Base-by-base conservation (phyloP, 1,140 invertebrate genomes). In the Pachyrhynchus sulphureomaculatus region DNA sequence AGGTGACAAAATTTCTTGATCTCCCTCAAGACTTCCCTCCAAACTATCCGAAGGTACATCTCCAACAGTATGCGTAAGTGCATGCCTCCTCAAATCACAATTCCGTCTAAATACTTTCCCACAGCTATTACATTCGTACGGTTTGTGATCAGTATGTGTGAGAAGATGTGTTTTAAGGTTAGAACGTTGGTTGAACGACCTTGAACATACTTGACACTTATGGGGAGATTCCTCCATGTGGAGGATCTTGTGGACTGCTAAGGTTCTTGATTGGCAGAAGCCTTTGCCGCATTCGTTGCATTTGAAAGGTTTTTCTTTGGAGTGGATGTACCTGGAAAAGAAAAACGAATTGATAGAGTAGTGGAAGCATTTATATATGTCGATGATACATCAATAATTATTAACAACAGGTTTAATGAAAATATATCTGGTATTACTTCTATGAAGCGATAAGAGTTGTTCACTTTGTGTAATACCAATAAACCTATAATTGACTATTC, bases 261-360 rank as follows among this genome's bases (percentile, higher is more conserved):
- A 78, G 0, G 95, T 97, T 32, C 95, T 82, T 13, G 91, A 93
- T 73, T 98, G 95, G 75, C 95, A 97, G 80, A 98, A 98, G 10
- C 94, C 95, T 79, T 97, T 97, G 45, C 93, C 93, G 73, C 95
- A 98, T 77, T 96, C 92, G 13, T 86, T 87, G 76, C 95, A 98
- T 79, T 95, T 96, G 82, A 96, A 98, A 0, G 95, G 95, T 74
- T 97, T 98, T 77, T 97, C 94, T 78, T 96, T 97, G 23, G 91
- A 93, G 78, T 98, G 95, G 64, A 96, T 98, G 75, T 95, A 97
- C 81, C 94, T 97, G 83, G 21, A 85, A 84, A 26, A 39, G 10
- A 53, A 20, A 23, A 39, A 53, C 23, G 4, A 39, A 18, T 32
- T 2, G 23, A 29, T 21, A n/a, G 23, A 21, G 1, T 48, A 20